These are phyloP conservation scores for Drosophila tripunctata DNA, from an alignment of 2,888 invertebrate genomes.

Conservation along the genomic window DNA sequence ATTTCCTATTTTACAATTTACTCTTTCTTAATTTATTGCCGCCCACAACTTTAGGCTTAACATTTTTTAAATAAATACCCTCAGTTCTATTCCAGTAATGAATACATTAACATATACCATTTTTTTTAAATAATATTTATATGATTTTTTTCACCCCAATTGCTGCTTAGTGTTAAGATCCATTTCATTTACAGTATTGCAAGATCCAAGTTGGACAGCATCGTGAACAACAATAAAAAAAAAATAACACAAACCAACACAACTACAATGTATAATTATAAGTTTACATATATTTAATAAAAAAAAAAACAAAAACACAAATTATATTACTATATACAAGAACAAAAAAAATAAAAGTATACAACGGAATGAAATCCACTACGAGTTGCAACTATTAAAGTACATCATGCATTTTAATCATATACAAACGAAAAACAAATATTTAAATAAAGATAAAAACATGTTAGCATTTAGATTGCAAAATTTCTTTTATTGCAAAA, in stretches of 20 bases:
- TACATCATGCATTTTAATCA: slow-evolving; percentile 74
- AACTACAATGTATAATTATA: slow-evolving; percentile 56
- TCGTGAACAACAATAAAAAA: slow-evolving; percentile 33
- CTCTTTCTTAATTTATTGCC: slow-evolving; percentile 65
- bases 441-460: slow-evolving; percentile 70
- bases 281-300: slow-evolving; percentile 48
- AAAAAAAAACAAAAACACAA: slow-evolving; percentile 46
- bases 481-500: not conserved
- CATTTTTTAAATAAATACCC: slow-evolving; percentile 10
- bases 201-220: slow-evolving; percentile 28
- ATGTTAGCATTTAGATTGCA: slow-evolving; percentile 62
- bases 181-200: slow-evolving; percentile 43
- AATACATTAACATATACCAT: slow-evolving; percentile 13
- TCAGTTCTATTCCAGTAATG: slow-evolving; percentile 42
- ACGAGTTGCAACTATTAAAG: slow-evolving; percentile 71
- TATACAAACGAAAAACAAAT: slow-evolving; percentile 59
- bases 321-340: slow-evolving; percentile 37
- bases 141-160: slow-evolving; percentile 28
- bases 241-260: slow-evolving; percentile 15
- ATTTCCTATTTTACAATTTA: slow-evolving; percentile 43
- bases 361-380: slow-evolving; percentile 66
- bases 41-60: slow-evolving; percentile 57
- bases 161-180: slow-evolving; percentile 36
- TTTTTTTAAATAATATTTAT: slow-evolving; percentile 19
- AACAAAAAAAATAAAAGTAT: slow-evolving; percentile 47